Evolutionary conservation across 2,888 invertebrate species (phyloP), one percentile per base, ranked within the genome.

Genomic region (Hyppa rectilinea): DNA sequence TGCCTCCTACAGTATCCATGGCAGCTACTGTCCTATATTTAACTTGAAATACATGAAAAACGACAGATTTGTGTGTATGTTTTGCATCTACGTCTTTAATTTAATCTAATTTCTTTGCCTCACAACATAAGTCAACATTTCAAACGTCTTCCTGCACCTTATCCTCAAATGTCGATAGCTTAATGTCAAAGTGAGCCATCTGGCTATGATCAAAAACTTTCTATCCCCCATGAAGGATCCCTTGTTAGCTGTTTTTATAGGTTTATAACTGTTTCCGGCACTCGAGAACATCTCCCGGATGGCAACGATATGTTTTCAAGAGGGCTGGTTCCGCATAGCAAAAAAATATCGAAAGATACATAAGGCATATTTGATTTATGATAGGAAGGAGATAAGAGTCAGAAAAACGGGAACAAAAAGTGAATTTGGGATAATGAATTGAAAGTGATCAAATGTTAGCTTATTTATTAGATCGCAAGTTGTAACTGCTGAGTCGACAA

Each of bases 251-350:
- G 87, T 91, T 92, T 92, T 91, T 89, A 89, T 89, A 87, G 89
- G 89, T 88, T 87, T 85, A 85, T 85, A 83, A 85, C 86, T 83
- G 90, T 91, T 92, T 95, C 94, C 94, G 93, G 92, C 85, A 79
- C 88, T 92, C 85, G 80, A 91, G 89, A 86, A 80, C 80, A 76
- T 79, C 68, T 80, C 83, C 91, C 94, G 94, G 95, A 94, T 94
- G 92, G 87, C 82, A 89, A 82, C 88, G 92, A 92, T 94, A 91
- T 90, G 91, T 91, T 87, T 31, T 89, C 82, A 78, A 88, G 87
- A 83, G 80, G 87, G 80, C 82, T 76, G 83, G 87, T 89, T 80
- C 79, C 75, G 81, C 34, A 50, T 56, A 67, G 81, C 80, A 76
- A 81, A 81, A 81, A 80, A 78, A 63, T 55, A 55, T 71, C 20